Conservation (phyloP, 1,140 invertebrate species). For the Micrasema longulum region DNA sequence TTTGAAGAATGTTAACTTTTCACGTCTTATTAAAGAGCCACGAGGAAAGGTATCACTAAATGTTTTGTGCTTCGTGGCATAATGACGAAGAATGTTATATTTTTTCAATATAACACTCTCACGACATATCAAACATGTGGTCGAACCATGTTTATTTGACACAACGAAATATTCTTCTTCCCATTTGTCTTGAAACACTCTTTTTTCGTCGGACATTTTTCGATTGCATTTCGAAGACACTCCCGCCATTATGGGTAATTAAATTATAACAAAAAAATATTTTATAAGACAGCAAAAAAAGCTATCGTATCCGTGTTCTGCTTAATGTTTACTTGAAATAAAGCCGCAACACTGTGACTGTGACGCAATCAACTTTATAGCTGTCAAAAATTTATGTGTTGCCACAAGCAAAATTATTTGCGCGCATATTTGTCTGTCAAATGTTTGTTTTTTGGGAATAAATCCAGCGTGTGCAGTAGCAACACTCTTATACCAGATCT, state of each 20-base stretch:
- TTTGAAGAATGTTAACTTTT: constrained; percentile 52
- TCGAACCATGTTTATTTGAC: constrained; percentile 46
- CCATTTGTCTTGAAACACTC: constrained; percentile 40
- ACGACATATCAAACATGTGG: constrained; percentile 46
- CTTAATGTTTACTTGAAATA: constrained; percentile 34
- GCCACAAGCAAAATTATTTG: too few relatives aligned
- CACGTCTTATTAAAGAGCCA: constrained; percentile 50
- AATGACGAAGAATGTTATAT: constrained; percentile 44
- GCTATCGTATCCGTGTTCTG: constrained; percentile 9
- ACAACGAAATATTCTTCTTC: constrained; percentile 46
- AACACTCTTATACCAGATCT: too few relatives aligned
- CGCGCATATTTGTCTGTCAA: too few relatives aligned
- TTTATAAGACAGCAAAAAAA: constrained; percentile 26
- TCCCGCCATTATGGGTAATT: constrained; percentile 32
- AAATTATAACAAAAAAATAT: not conserved
- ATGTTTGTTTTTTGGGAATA: too few relatives aligned
- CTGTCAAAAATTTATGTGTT: too few relatives aligned
- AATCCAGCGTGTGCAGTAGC: too few relatives aligned
- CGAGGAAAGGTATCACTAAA: constrained; percentile 46
- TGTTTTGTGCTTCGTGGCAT: constrained; percentile 35
- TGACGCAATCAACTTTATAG: too few relatives aligned
- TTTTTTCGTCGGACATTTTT: constrained; percentile 14
- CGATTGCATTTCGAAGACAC: constrained; percentile 28
- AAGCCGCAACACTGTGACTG: constrained; percentile 23
- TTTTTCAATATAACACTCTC: constrained; percentile 47